Base-by-base conservation (phyloP, 2,888 invertebrate genomes). In the Serrognathus titanus region DNA sequence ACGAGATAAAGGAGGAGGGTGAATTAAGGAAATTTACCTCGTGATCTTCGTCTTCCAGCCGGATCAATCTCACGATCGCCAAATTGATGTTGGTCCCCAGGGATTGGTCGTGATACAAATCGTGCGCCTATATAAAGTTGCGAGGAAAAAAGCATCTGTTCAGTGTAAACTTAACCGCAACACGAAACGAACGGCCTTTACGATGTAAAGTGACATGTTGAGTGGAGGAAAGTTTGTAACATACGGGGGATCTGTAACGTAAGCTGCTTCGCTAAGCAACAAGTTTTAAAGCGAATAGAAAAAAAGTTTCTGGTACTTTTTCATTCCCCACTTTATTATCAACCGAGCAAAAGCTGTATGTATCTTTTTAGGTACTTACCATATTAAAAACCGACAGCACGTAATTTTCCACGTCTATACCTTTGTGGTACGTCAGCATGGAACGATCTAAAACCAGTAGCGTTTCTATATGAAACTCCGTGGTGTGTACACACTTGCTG, bases 381-480 rank as follows among this genome's bases (percentile, higher is more conserved):
- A 83, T 83, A 66, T 83, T 83, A 72, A 83, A 79, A 45, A 83
- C 75, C 1, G 83, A 83, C 10, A 83, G 70, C 9, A 82, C 76
- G 62, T 83, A 83, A 47, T 79, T 81, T 60, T 82, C 81, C 24
- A 84, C 71, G 66, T 83, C 82, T 59, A 81, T 78, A 53, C 79
- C 73, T 53, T 75, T 72, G 66, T 82, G 81, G 68, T 80, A 81
- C 39, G 79, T 76, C 58, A 81, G 70, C 76, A 83, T 78, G 51
- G 78, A 72, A 50, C 77, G 78, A 67, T 83, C 83, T 31, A 83
- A 77, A 6, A 83, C 82, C 8, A 82, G 76, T 60, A 83, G 69
- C 1, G 80, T 73, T 66, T 83, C 83, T 16, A 82, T 77, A 62
- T 79, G 75, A 24, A 73, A 66, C 45, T 78, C 58, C 4, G 48